Evolutionary conservation across 2,888 invertebrate genomes (phyloP).

Genomic region (Phengaris alcon): DNA sequence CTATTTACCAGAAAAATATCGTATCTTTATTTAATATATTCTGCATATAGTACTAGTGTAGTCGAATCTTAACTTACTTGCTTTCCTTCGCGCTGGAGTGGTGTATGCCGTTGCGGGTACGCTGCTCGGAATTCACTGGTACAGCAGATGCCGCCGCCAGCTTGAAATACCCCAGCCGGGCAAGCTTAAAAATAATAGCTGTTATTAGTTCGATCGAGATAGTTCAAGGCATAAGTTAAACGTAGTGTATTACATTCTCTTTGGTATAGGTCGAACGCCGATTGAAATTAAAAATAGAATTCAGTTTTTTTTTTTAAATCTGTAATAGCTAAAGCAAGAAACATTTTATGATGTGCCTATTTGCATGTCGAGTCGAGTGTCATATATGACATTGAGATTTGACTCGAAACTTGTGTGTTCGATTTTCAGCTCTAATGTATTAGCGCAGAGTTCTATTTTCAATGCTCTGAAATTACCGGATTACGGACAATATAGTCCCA

Average conservation of each 20-base stretch:
- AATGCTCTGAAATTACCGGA: too few species aligned
- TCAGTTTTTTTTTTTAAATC: not conserved
- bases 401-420: too few species aligned
- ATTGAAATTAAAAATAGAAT: not conserved
- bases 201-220: not conserved
- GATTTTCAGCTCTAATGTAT: too few species aligned
- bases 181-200: conserved; percentile 70
- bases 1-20: too few species aligned
- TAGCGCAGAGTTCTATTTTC: too few species aligned
- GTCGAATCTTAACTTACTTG: conserved; percentile 48
- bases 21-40: too few species aligned
- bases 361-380: too few species aligned
- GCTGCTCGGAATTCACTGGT: conserved; percentile 64
- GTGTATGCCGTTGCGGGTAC: conserved; percentile 68
- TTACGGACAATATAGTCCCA: too few species aligned
- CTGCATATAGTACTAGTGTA: not conserved
- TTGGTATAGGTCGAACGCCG: not conserved
- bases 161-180: conserved; percentile 83
- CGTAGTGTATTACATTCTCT: too few species aligned
- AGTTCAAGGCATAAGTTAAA: not conserved
- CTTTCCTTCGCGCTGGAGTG: conserved; percentile 64
- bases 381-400: too few species aligned
- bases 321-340: not conserved
- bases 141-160: conserved; percentile 66
- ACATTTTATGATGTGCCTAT: not conserved